A percentile compares a stretch with the other conserved stretches of the same genome.
These are phyloP conservation scores for Epizoanthus scotinus DNA, from an alignment of 92 coral and sea anemone species.

Conservation along the genomic window DNA sequence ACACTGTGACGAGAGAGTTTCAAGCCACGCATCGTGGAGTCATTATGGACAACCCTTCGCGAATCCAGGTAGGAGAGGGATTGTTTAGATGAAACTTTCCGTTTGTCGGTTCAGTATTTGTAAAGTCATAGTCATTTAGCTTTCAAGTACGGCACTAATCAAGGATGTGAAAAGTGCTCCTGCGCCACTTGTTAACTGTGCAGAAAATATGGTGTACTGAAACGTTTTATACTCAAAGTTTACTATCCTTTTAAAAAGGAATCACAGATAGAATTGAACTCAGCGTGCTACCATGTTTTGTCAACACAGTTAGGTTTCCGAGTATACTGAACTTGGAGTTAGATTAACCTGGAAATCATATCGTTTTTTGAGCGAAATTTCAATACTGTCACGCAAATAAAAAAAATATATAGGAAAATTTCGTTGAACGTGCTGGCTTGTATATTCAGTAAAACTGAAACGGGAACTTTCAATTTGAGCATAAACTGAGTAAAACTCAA, in stretches of 20 bases:
- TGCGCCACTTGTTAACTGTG: not conserved
- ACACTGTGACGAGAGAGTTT: conserved; percentile 51
- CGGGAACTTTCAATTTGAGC: not conserved
- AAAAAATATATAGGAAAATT: not conserved
- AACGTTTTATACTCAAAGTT: not conserved
- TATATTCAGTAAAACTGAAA: not conserved
- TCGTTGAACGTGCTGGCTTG: not conserved
- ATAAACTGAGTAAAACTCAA: too few species aligned
- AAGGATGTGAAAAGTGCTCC: not conserved
- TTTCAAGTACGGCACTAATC: conserved; percentile 6
- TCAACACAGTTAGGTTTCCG: too few species aligned
- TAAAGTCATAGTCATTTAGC: not conserved
- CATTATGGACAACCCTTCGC: conserved; percentile 61
- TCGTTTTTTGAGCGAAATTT: not conserved
- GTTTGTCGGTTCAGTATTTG: conserved; percentile 29
- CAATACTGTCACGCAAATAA: conserved; percentile 19
- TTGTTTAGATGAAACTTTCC: conserved; percentile 27
- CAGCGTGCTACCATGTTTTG: too few species aligned
- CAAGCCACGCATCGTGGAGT: conserved; percentile 62
- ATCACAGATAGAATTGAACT: too few species aligned
- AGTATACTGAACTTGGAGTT: too few species aligned
- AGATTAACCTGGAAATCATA: too few species aligned
- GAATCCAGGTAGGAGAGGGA: conserved; percentile 60
- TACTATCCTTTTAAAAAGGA: too few species aligned
- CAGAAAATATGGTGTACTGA: not conserved